phyloP scores from a whole-genome alignment of 2,888 invertebrate species.

The Melieria crassipennis region DNA sequence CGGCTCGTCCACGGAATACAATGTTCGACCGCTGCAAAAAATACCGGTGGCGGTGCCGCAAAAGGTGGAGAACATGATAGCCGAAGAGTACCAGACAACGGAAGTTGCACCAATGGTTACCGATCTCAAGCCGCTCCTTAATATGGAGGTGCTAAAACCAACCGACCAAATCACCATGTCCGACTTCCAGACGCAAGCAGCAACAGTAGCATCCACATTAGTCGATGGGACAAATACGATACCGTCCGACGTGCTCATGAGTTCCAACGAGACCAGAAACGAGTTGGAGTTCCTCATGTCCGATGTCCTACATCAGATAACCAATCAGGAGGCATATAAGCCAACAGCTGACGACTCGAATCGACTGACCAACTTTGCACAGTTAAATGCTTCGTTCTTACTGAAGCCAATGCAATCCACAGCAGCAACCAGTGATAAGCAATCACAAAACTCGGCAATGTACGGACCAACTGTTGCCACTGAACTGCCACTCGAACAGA shows the following conservation, averaged over 20 bases:
- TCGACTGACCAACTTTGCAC: conserved; percentile 59
- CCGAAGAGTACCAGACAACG: conserved; percentile 41
- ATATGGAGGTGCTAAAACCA: conserved; percentile 51
- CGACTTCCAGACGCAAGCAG: conserved; percentile 63
- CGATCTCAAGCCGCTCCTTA: conserved; percentile 53
- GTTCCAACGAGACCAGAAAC: conserved; percentile 56
- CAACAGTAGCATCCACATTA: conserved; percentile 63
- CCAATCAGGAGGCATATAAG: conserved; percentile 41
- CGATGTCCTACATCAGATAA: conserved; percentile 62
- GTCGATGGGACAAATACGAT: conserved; percentile 56
- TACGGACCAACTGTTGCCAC: neutral
- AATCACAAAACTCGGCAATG: neutral
- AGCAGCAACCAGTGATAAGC: neutral
- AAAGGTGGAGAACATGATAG: conserved; percentile 33
- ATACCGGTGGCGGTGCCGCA: conserved; percentile 45
- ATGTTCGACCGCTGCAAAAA: neutral
- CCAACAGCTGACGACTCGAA: conserved; percentile 37
- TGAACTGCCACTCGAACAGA: neutral
- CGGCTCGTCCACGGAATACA: conserved; percentile 11
- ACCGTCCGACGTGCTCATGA: conserved; percentile 48
- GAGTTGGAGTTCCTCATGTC: conserved; percentile 61
- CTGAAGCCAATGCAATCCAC: conserved; percentile 31
- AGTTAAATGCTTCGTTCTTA: conserved; percentile 57
- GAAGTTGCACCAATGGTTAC: conserved; percentile 51
- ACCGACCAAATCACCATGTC: conserved; percentile 59